These are phyloP conservation scores for Cheilosia urbana DNA, from an alignment of 2,888 invertebrate species.

Conservation along the genomic window DNA sequence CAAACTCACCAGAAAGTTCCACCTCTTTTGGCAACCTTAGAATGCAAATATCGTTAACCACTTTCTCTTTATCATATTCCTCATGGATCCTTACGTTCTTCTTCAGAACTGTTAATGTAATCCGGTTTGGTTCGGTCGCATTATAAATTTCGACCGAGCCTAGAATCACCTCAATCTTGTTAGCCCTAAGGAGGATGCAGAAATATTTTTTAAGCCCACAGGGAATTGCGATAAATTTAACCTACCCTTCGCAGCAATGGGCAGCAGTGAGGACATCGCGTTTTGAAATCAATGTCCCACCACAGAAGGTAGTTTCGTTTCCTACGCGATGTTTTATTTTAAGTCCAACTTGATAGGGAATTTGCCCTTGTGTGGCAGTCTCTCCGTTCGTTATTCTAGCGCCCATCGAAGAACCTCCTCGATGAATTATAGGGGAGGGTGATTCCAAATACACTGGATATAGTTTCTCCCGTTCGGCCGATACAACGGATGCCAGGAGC, in stretches of 20 bases:
- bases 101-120: constrained; percentile 74
- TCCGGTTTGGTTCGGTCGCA: constrained; percentile 78
- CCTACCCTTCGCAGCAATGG: constrained; percentile 82
- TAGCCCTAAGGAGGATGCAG: constrained; percentile 46
- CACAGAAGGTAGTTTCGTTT: constrained; percentile 79
- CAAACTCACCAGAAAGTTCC: constrained; percentile 79
- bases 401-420: background rate
- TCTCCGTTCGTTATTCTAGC: constrained; percentile 81
- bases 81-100: constrained; percentile 80
- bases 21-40: constrained; percentile 80
- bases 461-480: background rate
- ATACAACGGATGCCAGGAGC: background rate
- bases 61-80: constrained; percentile 80
- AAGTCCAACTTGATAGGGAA: constrained; percentile 82
- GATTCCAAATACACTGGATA: background rate
- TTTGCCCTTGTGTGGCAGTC: constrained; percentile 79
- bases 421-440: background rate
- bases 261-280: constrained; percentile 81
- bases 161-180: constrained; percentile 6
- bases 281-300: constrained; percentile 81
- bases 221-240: background rate
- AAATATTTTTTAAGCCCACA: background rate
- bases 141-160: constrained; percentile 65
- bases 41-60: constrained; percentile 82
- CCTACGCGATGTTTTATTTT: constrained; percentile 76